These are phyloP conservation scores for Salticus scenicus DNA, from an alignment of 2,888 invertebrate species.

Conservation along the genomic window DNA sequence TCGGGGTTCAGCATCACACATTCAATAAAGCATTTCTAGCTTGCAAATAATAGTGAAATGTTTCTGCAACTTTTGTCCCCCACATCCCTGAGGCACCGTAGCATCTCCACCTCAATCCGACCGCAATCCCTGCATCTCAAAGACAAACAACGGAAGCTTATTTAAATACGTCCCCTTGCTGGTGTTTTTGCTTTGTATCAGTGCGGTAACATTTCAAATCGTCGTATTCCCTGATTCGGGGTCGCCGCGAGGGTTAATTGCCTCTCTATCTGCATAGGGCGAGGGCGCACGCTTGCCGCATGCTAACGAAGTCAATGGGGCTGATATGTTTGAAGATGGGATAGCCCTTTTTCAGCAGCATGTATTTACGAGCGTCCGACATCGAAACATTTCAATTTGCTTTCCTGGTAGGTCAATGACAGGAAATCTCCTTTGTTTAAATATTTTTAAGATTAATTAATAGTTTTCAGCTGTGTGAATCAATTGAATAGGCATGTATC, in stretches of 20 bases:
- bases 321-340: slow-evolving; percentile 49
- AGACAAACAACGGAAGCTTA: not conserved
- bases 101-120: not conserved
- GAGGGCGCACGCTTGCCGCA: slow-evolving; percentile 10
- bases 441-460: too few species aligned
- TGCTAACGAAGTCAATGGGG: slow-evolving; percentile 47
- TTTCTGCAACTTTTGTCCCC: too few species aligned
- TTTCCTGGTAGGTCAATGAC: too few species aligned
- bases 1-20: too few species aligned
- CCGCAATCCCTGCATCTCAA: not conserved
- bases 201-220: slow-evolving; percentile 17
- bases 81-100: too few species aligned
- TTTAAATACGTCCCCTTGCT: not conserved
- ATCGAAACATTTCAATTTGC: too few species aligned
- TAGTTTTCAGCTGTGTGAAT: too few species aligned
- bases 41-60: too few species aligned
- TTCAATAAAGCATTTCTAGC: too few species aligned
- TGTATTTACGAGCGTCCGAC: too few species aligned
- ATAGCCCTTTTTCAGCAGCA: not conserved
- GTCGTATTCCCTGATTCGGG: not conserved
- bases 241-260: slow-evolving; percentile 20
- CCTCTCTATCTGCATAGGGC: not conserved
- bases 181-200: not conserved
- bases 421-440: too few species aligned
- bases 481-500: too few species aligned